Base-by-base conservation (phyloP, 92 coral and sea anemone species). In the Zoanthus gigantus region DNA sequence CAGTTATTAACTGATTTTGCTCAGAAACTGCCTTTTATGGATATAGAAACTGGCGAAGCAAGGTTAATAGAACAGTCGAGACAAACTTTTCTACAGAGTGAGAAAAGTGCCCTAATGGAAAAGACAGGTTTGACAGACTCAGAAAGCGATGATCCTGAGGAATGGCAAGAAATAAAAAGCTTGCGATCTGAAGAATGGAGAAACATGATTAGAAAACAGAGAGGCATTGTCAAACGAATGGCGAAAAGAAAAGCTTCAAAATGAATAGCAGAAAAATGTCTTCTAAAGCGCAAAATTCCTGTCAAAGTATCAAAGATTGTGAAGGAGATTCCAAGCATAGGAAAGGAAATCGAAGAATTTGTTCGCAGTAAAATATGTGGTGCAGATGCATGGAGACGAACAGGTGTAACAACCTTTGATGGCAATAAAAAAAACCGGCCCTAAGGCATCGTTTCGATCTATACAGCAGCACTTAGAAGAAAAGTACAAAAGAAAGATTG, bases 341-440 rank as follows among this genome's bases (percentile, higher is more conserved):
- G 92, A 53, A 86, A 90, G 71, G 93, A 92, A 37, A 84, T 87
- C 15, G 95, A 92, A 87, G 87, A 88, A 30, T 92, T 90, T 76
- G 80, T 76, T 48, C 53, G 78, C 48, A 69, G 79, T 47, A 67
- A 69, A 50, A 54, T 61, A 87, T 78, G 71, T 83, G 93, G 93
- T 13, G 93, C 95, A 12, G 93, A 93, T 85, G 92, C 93, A 28
- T 93, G 95, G 93, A 84, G 92, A 37, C 75, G 95, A 46, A 92
- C 95, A 45, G 95, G 91, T 4, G 81, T 92, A 54, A 54, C 79
- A 44, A 91, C 93, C 58, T 91, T 91, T 67, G 88, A 82, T 91
- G 88, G 91, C 34, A 83, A 66, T 17, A 74, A 12, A 74, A 47
- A 86, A 86, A 68, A 73, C 61, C 11, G 90, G 85, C 46, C 77